Base-by-base conservation (phyloP, 2,797 vertebrate species). In the Myotis myotis region DNA sequence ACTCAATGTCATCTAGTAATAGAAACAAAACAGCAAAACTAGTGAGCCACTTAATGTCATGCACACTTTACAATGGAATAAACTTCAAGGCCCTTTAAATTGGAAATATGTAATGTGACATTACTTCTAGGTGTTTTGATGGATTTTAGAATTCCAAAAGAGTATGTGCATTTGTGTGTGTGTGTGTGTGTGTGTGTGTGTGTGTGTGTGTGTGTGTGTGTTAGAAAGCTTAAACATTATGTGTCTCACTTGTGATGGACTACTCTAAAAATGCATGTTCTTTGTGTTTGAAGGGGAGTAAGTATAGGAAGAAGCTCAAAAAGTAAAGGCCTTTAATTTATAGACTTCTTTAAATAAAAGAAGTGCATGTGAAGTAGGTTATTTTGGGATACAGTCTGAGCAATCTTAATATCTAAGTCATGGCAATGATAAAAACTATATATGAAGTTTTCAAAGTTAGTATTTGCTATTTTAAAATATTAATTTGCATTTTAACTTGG, bases 381-480 rank as follows among this genome's bases (percentile, higher is more conserved):
- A 81, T 62, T 92, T 87, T 11, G 78, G 28, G 62, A 91, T 53
- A 55, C 19, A 64, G 16, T 79, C 41, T 85, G 47, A 94, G 5
- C 36, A 75, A 75, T 53, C 15, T 68, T 88, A 90, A 90, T 53
- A 70, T 90, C 41, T 93, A 87, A 92, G 22, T 57, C 70, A 20
- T 44, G 44, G 10, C 64, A 41, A 57, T 82, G 38, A 84, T 81
- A 95, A 95, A 91, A 66, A 33, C 22, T 30, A 20, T 19, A 8
- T 47, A 68, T 71, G 55, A 47, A 55, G 12, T 44, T 94, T 93
- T 84, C 49, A 70, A 87, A 93, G 55, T 89, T 75, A 78, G 23
- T 57, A 68, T 95, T 93, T 94, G 64, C 64, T 86, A 44, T 82
- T 95, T 95, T 70, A 88, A 85, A 93, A 76, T 79, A 44, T n/a